Conservation (phyloP, 2,113 vertebrate species). For the Excalfactoria chinensis region DNA sequence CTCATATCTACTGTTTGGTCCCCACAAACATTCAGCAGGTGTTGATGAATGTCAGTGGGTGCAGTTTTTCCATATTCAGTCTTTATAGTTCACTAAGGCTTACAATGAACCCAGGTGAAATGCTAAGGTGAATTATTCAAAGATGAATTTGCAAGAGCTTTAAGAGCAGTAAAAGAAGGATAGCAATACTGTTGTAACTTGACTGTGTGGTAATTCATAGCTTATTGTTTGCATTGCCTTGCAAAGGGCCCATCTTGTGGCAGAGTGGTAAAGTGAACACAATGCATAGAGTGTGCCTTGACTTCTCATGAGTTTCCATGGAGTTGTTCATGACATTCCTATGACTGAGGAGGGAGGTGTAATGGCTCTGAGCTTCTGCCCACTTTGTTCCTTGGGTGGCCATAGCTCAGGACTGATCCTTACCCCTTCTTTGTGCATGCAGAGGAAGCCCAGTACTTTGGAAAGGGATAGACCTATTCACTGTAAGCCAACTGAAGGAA, state of each 20-base stretch:
- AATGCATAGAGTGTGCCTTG: not conserved
- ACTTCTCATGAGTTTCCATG: not conserved
- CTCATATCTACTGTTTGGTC: too few relatives aligned
- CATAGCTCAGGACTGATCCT: not conserved
- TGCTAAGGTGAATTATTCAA: not conserved
- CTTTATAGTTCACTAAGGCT: too few relatives aligned
- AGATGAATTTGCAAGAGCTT: not conserved
- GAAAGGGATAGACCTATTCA: not conserved
- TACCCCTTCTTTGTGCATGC: not conserved
- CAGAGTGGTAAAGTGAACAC: not conserved
- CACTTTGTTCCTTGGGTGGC: not conserved
- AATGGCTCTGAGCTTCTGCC: not conserved
- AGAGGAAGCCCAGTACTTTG: not conserved
- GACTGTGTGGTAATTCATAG: not conserved
- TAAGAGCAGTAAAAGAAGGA: not conserved
- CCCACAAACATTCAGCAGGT: too few relatives aligned
- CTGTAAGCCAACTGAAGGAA: too few relatives aligned
- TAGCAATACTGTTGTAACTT: not conserved
- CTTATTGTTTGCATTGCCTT: not conserved
- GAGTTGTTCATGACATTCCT: not conserved
- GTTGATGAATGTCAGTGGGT: too few relatives aligned
- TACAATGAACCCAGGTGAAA: not conserved
- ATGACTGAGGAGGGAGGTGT: not conserved
- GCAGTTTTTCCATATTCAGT: too few relatives aligned
- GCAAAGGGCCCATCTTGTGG: not conserved